Evolutionary conservation across 2,888 invertebrate species (phyloP), one percentile per base, ranked within the genome.

Genomic region (Rhamnusium bicolor): DNA sequence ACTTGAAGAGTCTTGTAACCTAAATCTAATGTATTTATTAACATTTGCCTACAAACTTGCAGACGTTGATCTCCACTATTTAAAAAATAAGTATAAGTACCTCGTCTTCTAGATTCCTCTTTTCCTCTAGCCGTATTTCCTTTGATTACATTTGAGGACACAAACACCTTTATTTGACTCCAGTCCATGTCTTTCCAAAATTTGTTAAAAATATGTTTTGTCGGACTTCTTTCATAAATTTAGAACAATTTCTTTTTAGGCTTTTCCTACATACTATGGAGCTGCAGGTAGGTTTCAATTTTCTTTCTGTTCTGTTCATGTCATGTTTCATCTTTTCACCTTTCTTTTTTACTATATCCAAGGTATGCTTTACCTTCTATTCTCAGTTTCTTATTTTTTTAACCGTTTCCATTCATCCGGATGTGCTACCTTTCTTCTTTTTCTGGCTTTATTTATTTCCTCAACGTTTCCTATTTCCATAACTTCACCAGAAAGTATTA

Each of bases 61-160:
- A 58, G 58, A 8, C 46, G 16, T 32, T 62, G 18, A 21, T 62
- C 46, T 62, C 62, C 62, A 18, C 16, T 19, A 62, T 62, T 62
- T 62, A 62, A 62, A 46, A 19, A 62, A 62, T 62, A 62, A 62
- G 47, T 46, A 40, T 62, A 62, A 46, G 62, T 62, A 62, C 62
- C 62, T 19, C 7, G 46, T 18, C 62, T 62, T 46, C 62, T 40
- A 18, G 62, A 62, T 46, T 40, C 40, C 19, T 62, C 40, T 62
- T 62, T 62, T 19, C 46, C 46, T 47, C 46, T 40, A 46, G 46
- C 40, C 8, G 47, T 62, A 47, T 46, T 46, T 47, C 19, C 12
- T 62, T 62, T 62, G 47, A 62, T 46, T 47, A 62, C 49, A 62
- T 62, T 19, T 47, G 62, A 62, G 24, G 49, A 19, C 12, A 62